phyloP scores from a whole-genome alignment of 2,113 vertebrate species.

The Pseudorectes ferrugineus region DNA sequence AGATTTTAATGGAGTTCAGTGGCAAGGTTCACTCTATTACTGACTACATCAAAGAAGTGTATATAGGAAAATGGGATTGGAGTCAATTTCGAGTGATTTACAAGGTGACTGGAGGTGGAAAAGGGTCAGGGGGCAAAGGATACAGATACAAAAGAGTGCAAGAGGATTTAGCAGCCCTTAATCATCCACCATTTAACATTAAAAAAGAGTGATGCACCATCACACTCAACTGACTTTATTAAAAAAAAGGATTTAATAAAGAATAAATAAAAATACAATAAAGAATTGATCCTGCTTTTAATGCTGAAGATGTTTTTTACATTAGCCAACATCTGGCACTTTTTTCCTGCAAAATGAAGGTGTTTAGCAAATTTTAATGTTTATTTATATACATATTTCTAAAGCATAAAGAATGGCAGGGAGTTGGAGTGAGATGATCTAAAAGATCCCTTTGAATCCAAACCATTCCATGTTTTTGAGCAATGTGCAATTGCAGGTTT shows the following conservation, averaged over 20 bases:
- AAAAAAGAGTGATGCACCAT: neutral
- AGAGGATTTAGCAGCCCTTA: neutral
- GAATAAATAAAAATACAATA: neutral
- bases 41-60: neutral
- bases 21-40: neutral
- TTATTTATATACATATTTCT: neutral
- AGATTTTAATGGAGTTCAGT: neutral
- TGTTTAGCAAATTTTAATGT: neutral
- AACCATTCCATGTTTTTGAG: neutral
- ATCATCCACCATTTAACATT: neutral
- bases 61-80: neutral
- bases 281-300: neutral
- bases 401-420: neutral
- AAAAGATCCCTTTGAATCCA: neutral
- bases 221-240: neutral
- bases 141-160: neutral
- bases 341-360: neutral
- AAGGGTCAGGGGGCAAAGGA: neutral
- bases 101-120: neutral
- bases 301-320: neutral
- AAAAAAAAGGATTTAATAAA: neutral
- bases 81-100: neutral
- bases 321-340: rapidly evolving
- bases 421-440: neutral
- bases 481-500: neutral